phyloP scores from a whole-genome alignment of 2,113 vertebrate species.

The Dipodomys stephensi region DNA sequence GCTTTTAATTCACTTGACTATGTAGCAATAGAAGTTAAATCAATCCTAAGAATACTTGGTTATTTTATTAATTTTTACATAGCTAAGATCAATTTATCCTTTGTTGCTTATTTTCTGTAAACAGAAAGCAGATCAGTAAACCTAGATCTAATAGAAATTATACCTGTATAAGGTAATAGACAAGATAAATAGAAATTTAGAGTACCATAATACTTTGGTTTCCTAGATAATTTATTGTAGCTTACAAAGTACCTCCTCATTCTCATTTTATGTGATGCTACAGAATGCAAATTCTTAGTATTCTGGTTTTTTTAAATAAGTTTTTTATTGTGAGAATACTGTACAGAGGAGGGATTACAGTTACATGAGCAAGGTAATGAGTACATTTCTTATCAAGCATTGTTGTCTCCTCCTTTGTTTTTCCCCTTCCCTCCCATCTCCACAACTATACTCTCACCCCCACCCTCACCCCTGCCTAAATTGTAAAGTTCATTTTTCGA shows the following conservation, averaged over 20 bases:
- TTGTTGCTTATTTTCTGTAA: background rate
- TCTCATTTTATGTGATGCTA: slow-evolving; percentile 18
- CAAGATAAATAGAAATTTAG: background rate
- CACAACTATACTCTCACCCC: too few relatives aligned
- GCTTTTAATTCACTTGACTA: background rate
- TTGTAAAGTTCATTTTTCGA: too few relatives aligned
- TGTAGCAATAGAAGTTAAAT: slow-evolving; percentile 13
- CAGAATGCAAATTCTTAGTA: background rate
- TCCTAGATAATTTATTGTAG: background rate
- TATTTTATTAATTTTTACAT: slow-evolving; percentile 3
- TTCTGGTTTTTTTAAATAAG: too few relatives aligned
- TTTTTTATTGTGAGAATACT: too few relatives aligned
- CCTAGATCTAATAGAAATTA: background rate
- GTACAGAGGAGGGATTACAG: too few relatives aligned
- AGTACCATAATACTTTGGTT: background rate
- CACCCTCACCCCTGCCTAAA: too few relatives aligned
- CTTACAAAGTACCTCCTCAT: background rate
- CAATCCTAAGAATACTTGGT: background rate
- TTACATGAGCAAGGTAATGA: too few relatives aligned
- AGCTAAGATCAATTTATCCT: background rate
- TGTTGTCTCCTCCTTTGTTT: too few relatives aligned
- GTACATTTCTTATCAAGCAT: too few relatives aligned
- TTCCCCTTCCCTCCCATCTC: too few relatives aligned
- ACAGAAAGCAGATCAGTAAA: background rate
- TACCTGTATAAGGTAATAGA: background rate